Evolutionary conservation across 2,888 invertebrate species (phyloP).

Genomic region (Temnothorax unifasciatus): DNA sequence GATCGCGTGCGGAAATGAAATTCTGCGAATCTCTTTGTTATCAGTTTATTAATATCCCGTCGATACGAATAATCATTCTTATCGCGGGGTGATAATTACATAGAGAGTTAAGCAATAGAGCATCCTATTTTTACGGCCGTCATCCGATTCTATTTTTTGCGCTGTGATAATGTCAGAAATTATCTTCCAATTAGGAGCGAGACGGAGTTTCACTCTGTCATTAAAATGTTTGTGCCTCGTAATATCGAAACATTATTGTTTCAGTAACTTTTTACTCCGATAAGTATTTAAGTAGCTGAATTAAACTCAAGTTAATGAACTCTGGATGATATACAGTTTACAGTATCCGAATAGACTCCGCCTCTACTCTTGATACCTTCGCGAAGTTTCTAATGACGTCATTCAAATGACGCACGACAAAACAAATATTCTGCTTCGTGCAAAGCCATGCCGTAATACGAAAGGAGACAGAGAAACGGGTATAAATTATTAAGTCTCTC

Average conservation of each 20-base stretch:
- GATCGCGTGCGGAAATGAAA: not conserved
- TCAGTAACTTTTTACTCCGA: not conserved
- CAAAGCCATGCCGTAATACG: conserved; percentile 47
- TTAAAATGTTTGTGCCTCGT: not conserved
- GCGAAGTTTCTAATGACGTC: not conserved
- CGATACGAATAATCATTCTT: conserved; percentile 1
- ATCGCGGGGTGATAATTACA: not conserved
- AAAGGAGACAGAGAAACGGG: not conserved
- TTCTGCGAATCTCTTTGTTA: not conserved
- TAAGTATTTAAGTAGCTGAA: not conserved
- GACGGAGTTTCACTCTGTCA: not conserved
- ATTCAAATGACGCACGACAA: conserved; percentile 25
- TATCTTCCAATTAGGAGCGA: not conserved
- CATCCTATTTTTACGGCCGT: not conserved
- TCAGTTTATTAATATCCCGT: conserved; percentile 1
- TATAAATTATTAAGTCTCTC: conserved; percentile 22
- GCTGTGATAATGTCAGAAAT: not conserved
- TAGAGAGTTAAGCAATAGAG: not conserved
- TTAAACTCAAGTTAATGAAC: conserved; percentile 7
- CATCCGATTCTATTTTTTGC: not conserved
- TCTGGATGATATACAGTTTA: not conserved
- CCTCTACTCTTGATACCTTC: not conserved
- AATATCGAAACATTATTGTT: not conserved
- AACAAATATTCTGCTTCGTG: conserved; percentile 51
- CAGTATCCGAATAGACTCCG: not conserved